These are phyloP conservation scores for Pseudomyrmex flavicornis DNA, from an alignment of 1,140 invertebrate species.

Conservation along the genomic window DNA sequence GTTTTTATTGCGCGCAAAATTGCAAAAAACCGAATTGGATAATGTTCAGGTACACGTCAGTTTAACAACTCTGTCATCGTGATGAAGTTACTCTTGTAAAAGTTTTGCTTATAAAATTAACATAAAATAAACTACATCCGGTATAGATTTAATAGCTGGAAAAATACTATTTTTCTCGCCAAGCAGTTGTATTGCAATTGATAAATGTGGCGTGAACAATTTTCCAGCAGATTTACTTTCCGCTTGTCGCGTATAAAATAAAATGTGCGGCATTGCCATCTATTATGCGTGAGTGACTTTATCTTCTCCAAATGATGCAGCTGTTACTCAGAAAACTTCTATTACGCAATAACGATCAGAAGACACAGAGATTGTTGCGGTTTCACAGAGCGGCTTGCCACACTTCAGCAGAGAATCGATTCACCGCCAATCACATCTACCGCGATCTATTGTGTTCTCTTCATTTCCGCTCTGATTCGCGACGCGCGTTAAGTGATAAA, in stretches of 20 bases:
- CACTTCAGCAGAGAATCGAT: conserved; percentile 9
- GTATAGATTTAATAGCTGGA: no score
- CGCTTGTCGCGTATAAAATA: background rate
- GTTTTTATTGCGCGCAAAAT: no score
- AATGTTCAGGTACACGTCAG: no score
- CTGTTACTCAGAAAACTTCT: background rate
- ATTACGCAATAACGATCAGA: conserved; percentile 4
- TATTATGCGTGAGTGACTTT: background rate
- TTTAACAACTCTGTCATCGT: no score
- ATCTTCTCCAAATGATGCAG: background rate
- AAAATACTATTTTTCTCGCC: no score
- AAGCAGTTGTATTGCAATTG: background rate
- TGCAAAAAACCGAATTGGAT: no score
- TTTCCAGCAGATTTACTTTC: background rate
- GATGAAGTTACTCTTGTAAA: no score
- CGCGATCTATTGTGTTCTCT: background rate
- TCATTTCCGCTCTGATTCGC: background rate
- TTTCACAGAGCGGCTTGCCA: background rate
- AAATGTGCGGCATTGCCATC: background rate
- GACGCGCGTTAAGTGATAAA: conserved; percentile 25
- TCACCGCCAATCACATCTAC: background rate
- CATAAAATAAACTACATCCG: no score
- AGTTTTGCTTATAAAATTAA: no score
- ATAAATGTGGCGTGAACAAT: background rate
- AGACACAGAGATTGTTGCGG: background rate